phyloP scores from a whole-genome alignment of 2,797 vertebrate genomes.

The Poeciliopsis infans region DNA sequence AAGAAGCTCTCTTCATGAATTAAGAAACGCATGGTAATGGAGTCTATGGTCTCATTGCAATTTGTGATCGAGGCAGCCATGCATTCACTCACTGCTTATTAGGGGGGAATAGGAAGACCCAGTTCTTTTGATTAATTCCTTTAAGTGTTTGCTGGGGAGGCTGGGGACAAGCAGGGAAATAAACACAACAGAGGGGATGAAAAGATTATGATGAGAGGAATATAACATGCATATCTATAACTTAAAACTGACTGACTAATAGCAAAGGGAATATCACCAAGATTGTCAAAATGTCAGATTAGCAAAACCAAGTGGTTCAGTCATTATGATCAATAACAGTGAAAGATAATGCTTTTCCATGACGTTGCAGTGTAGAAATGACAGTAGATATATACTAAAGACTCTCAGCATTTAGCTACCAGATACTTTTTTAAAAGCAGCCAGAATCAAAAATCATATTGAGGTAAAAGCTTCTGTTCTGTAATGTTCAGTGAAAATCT shows the following conservation, averaged over 20 bases:
- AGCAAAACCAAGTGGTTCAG: conserved; percentile 52
- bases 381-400: conserved; percentile 33
- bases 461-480: not conserved
- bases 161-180: conserved; percentile 42
- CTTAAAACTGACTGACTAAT: conserved; percentile 62
- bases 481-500: not conserved
- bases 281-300: conserved; percentile 55
- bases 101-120: conserved; percentile 70
- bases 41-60: conserved; percentile 76
- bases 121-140: conserved; percentile 76
- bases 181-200: conserved; percentile 37
- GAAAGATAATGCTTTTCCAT: conserved; percentile 67
- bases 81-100: conserved; percentile 77
- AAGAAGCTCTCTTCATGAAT: conserved; percentile 73
- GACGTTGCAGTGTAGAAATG: conserved; percentile 19
- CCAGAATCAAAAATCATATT: not conserved
- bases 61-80: conserved; percentile 76
- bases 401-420: conserved; percentile 13
- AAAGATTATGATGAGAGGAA: conserved; percentile 57
- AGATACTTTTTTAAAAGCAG: conserved; percentile 32
- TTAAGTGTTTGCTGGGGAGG: conserved; percentile 40
- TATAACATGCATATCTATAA: conserved; percentile 67
- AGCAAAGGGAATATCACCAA: conserved; percentile 58
- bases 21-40: conserved; percentile 76
- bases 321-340: conserved; percentile 65